Evolutionary conservation across 2,888 invertebrate genomes (phyloP).

Genomic region (Lathronympha strigana): DNA sequence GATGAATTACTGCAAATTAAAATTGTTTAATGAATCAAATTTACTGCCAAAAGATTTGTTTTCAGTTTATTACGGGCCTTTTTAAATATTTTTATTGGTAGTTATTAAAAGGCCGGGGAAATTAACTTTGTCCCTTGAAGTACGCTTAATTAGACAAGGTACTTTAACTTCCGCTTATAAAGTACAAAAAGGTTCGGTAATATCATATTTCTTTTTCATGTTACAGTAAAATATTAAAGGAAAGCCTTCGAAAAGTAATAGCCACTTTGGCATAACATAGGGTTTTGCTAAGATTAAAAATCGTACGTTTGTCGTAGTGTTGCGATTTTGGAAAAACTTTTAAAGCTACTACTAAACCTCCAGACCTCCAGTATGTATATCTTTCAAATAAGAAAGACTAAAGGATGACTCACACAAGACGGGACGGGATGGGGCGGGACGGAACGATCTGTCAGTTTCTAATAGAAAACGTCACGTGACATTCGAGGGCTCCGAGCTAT

Average conservation of each 20-base stretch:
- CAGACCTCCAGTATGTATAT: no score
- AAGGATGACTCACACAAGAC: no score
- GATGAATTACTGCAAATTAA: constrained; percentile 83
- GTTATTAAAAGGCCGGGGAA: constrained; percentile 22
- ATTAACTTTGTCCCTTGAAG: constrained; percentile 18
- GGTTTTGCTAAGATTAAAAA: no score
- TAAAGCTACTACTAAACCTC: no score
- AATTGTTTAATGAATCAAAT: constrained; percentile 81
- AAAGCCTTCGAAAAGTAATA: no score
- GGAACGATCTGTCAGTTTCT: no score
- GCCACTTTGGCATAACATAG: neutral
- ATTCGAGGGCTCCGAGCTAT: no score
- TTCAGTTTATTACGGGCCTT: constrained; percentile 69
- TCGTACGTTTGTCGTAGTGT: no score
- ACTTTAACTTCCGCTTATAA: constrained; percentile 1
- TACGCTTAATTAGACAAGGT: constrained; percentile 11
- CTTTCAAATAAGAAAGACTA: no score
- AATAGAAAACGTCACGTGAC: no score
- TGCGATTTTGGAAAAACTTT: no score
- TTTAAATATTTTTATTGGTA: constrained; percentile 36
- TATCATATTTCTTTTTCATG: constrained; percentile 8
- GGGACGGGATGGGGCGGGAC: no score
- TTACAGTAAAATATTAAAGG: neutral
- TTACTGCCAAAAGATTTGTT: constrained; percentile 78
- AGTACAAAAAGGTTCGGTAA: neutral